phyloP scores from a whole-genome alignment of 2,888 invertebrate genomes.

The Subacronicta megacephala region DNA sequence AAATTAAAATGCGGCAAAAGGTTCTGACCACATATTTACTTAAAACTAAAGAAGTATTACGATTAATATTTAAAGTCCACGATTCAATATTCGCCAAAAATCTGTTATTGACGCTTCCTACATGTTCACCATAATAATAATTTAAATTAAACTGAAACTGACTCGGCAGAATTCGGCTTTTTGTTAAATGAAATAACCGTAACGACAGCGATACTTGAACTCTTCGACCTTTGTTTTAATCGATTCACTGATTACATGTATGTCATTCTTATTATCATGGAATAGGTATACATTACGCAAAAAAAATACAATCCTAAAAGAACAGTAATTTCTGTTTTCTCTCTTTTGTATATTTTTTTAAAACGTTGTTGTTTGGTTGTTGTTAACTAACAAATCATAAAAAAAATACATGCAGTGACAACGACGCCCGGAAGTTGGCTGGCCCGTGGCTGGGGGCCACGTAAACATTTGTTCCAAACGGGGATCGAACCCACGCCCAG shows the following conservation, averaged over 20 bases:
- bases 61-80: slow-evolving; percentile 12
- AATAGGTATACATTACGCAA: no score
- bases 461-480: no score
- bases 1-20: not conserved
- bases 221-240: not conserved
- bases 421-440: no score
- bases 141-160: slow-evolving; percentile 22
- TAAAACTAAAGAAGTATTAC: slow-evolving; percentile 9
- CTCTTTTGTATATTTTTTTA: no score
- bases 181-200: slow-evolving; percentile 12
- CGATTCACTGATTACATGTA: not conserved
- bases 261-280: no score
- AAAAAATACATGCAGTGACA: no score
- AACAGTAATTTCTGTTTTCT: no score
- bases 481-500: no score
- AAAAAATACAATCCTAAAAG: no score
- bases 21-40: not conserved
- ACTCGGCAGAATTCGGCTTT: slow-evolving; percentile 9
- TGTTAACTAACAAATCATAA: no score
- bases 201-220: not conserved
- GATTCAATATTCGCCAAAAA: slow-evolving; percentile 7
- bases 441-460: no score
- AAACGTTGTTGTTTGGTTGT: no score
- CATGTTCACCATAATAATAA: slow-evolving; percentile 7
- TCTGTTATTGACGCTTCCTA: not conserved